Percentiles rank a stretch among this genome's conserved stretches.
phyloP scores from a whole-genome alignment of 2,888 invertebrate species.

The Agrochola macilenta region DNA sequence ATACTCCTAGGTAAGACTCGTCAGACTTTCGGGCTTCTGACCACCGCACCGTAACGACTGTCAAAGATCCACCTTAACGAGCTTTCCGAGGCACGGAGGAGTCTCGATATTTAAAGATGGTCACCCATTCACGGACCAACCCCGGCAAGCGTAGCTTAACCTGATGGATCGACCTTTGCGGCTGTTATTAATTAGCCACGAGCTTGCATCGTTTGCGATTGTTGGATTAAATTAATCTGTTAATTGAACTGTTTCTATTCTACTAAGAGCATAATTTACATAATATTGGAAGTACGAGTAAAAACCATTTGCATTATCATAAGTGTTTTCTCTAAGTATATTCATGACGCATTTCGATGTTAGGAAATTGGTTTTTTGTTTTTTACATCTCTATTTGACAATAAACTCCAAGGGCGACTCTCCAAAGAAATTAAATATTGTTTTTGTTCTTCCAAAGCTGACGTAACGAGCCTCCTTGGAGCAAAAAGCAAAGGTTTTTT shows the following conservation, averaged over 20 bases:
- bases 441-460: slow-evolving; percentile 66
- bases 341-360: slow-evolving; percentile 22
- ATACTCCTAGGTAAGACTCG: no score
- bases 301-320: background rate
- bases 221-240: slow-evolving; percentile 5
- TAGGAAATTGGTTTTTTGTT: slow-evolving; percentile 55
- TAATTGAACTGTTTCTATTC: background rate
- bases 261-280: background rate
- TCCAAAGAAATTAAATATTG: slow-evolving; percentile 65
- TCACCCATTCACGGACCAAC: no score
- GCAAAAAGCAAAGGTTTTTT: slow-evolving; percentile 57
- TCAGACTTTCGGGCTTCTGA: no score
- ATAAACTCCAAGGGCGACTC: slow-evolving; percentile 21
- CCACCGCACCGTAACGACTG: no score
- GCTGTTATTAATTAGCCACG: no score
- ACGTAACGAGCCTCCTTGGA: slow-evolving; percentile 55
- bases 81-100: no score
- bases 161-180: no score
- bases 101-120: no score
- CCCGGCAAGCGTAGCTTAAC: no score
- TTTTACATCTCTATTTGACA: slow-evolving; percentile 42
- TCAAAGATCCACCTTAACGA: no score
- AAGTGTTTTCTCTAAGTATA: background rate
- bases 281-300: background rate
- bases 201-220: slow-evolving; percentile 15